Conservation (phyloP, 2,888 invertebrate genomes). For the Acrocyrtus sp. region DNA sequence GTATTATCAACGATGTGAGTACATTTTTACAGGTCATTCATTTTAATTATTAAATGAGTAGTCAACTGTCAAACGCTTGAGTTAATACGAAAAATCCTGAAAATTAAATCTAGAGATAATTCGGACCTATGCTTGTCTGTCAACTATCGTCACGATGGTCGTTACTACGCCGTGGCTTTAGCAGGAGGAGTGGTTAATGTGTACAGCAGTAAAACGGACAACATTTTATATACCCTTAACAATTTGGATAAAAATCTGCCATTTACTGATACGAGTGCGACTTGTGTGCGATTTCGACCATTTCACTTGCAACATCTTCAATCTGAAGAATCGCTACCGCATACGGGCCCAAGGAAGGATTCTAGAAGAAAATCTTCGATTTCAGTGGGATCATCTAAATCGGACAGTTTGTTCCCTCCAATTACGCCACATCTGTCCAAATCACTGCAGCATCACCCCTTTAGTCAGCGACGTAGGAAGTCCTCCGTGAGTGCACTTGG, state of each 20-base stretch:
- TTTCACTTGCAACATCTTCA: slow-evolving; percentile 67
- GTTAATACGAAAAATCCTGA: too few relatives aligned
- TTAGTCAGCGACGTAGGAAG: slow-evolving; percentile 18
- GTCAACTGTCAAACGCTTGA: background rate
- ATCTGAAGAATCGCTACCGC: slow-evolving; percentile 70
- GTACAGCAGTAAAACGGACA: slow-evolving; percentile 70
- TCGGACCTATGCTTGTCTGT: slow-evolving; percentile 67
- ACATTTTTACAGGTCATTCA: too few relatives aligned
- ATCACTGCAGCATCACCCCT: background rate
- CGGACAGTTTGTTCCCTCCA: slow-evolving; percentile 25
- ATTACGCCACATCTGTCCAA: background rate
- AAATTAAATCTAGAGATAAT: slow-evolving; percentile 21
- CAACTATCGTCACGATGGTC: slow-evolving; percentile 71
- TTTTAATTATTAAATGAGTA: background rate
- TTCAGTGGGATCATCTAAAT: background rate
- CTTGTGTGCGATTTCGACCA: slow-evolving; percentile 72
- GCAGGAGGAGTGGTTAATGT: slow-evolving; percentile 72
- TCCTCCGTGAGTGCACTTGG: slow-evolving; percentile 31
- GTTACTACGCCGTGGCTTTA: slow-evolving; percentile 73
- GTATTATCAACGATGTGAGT: slow-evolving; percentile 49
- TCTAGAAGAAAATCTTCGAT: background rate
- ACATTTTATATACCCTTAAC: slow-evolving; percentile 68
- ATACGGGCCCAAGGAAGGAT: slow-evolving; percentile 39
- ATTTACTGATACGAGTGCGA: slow-evolving; percentile 72
- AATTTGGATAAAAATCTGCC: slow-evolving; percentile 71